These are phyloP conservation scores for Notoglanidium macrostoma DNA, from an alignment of 2,797 vertebrate genomes.

Conservation along the genomic window DNA sequence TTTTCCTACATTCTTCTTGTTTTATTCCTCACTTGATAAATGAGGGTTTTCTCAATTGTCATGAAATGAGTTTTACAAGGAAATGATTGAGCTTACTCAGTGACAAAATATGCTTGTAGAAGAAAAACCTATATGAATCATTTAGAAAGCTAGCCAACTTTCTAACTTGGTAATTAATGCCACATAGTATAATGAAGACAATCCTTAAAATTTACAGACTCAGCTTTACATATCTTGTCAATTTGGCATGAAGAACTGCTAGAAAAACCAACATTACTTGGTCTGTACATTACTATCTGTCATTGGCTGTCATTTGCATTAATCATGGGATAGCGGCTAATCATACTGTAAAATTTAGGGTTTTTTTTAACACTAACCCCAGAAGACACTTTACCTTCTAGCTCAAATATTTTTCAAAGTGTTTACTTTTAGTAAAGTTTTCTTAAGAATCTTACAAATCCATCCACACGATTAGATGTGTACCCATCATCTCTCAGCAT, in stretches of 20 bases:
- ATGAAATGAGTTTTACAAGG: not conserved
- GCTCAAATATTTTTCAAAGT: not conserved
- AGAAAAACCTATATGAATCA: not conserved
- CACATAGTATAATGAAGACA: not conserved
- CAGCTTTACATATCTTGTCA: not conserved
- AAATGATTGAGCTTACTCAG: not conserved
- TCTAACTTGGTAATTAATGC: not conserved
- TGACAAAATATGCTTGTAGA: not conserved
- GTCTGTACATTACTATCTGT: not conserved
- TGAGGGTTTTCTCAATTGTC: not conserved
- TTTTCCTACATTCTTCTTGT: not conserved
- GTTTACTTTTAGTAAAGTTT: not conserved
- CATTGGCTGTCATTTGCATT: not conserved
- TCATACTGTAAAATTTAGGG: not conserved
- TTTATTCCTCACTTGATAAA: not conserved
- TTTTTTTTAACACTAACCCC: not conserved
- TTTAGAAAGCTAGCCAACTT: not conserved
- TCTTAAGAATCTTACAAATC: not conserved
- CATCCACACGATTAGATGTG: conserved; percentile 38
- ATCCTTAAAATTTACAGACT: not conserved
- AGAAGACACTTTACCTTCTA: not conserved
- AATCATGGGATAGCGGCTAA: not conserved
- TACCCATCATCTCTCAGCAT: conserved; percentile 16
- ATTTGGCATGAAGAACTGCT: not conserved
- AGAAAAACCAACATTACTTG: not conserved